Conservation (phyloP, 2,888 invertebrate genomes). For the Cordilura impudica region DNA sequence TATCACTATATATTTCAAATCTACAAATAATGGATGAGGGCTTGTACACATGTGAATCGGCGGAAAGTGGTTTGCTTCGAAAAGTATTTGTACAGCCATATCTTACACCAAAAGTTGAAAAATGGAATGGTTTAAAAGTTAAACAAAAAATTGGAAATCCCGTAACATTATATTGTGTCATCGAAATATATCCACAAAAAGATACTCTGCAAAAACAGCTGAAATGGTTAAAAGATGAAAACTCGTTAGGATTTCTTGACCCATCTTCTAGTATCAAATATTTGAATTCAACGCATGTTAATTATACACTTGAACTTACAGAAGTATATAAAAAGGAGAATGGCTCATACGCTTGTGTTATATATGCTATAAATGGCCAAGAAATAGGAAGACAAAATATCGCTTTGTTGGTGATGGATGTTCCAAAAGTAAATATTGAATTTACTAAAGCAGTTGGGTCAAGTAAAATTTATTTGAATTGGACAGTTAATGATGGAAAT, state of each 20-base stretch:
- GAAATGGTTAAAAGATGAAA: conserved; percentile 81
- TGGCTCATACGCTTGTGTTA: conserved; percentile 83
- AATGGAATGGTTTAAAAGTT: conserved; percentile 75
- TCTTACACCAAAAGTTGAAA: conserved; percentile 78
- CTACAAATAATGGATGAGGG: conserved; percentile 81
- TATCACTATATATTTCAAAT: conserved; percentile 79
- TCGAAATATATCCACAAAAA: conserved; percentile 81
- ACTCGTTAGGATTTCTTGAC: conserved; percentile 69
- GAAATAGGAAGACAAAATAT: conserved; percentile 77
- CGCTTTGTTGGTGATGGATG: conserved; percentile 82
- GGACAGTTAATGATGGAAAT: conserved; percentile 89
- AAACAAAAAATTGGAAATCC: conserved; percentile 79
- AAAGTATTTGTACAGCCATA: conserved; percentile 71
- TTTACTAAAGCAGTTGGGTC: conserved; percentile 87
- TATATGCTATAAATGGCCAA: conserved; percentile 74
- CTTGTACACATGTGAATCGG: conserved; percentile 80
- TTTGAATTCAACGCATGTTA: conserved; percentile 81
- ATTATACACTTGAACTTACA: conserved; percentile 80
- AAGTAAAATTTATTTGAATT: conserved; percentile 87
- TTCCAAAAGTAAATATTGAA: conserved; percentile 85
- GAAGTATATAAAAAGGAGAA: conserved; percentile 84
- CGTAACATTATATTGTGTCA: conserved; percentile 80
- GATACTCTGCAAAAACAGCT: conserved; percentile 71
- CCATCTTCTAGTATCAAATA: conserved; percentile 74
- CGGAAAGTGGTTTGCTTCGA: conserved; percentile 72